Conservation (phyloP, 2,888 invertebrate species). For the Troides helena region DNA sequence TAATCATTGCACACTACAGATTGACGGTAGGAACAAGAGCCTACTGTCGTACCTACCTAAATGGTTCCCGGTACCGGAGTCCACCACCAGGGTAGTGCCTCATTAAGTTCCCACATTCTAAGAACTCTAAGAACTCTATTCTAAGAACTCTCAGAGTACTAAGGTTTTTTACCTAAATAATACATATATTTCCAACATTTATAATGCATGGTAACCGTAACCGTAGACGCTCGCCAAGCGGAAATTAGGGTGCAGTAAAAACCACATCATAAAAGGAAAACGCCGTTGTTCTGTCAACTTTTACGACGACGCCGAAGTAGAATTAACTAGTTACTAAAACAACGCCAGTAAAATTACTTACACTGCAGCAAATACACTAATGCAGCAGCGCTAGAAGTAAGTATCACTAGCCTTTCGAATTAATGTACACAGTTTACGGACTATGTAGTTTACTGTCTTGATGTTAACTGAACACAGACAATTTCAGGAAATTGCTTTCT, state of each 20-base stretch:
- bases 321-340: conserved; percentile 27
- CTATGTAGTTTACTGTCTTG: background rate
- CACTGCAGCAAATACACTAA: background rate
- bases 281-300: conserved; percentile 22
- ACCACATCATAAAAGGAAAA: conserved; percentile 29
- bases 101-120: too few relatives aligned
- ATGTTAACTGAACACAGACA: background rate
- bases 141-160: too few relatives aligned
- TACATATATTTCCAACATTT: background rate
- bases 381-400: background rate
- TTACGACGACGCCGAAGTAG: conserved; percentile 5
- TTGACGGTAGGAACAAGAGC: too few relatives aligned
- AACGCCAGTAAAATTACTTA: conserved; percentile 5
- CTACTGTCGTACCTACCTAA: too few relatives aligned
- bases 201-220: conserved; percentile 20
- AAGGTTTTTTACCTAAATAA: background rate
- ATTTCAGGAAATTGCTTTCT: too few relatives aligned
- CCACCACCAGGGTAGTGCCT: too few relatives aligned
- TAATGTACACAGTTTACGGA: background rate
- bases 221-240: conserved; percentile 12
- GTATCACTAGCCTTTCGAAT: background rate
- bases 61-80: too few relatives aligned
- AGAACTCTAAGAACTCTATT: too few relatives aligned
- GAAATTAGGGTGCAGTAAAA: conserved; percentile 32
- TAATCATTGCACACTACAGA: too few relatives aligned